Percentiles rank a stretch among this genome's conserved stretches.
phyloP scores from a whole-genome alignment of 2,113 vertebrate species.

The Galeopterus variegatus region DNA sequence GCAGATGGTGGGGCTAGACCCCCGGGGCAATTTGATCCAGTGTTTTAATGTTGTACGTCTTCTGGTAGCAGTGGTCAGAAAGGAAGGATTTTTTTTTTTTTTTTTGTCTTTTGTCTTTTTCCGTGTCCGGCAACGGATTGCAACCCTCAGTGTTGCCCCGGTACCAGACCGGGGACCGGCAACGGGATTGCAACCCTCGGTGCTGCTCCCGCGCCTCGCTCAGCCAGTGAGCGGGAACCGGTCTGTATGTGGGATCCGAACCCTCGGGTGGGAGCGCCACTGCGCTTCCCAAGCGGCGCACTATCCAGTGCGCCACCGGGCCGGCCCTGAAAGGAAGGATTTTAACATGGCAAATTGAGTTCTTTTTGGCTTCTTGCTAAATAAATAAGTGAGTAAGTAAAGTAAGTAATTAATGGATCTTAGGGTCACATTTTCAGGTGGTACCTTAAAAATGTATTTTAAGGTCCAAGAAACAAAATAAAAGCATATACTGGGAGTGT shows the following conservation, averaged over 20 bases:
- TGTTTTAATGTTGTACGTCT: neutral
- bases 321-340: slow-evolving; percentile 56
- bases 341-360: slow-evolving; percentile 33
- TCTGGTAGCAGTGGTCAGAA: slow-evolving; percentile 53
- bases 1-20: slow-evolving; percentile 67
- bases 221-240: too few species aligned
- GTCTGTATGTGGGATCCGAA: too few species aligned
- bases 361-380: slow-evolving; percentile 63
- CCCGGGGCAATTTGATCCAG: neutral
- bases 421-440: neutral
- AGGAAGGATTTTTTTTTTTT: slow-evolving; percentile 47
- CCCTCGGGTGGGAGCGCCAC: too few species aligned
- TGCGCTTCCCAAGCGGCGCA: too few species aligned
- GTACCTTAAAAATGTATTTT: slow-evolving; percentile 21
- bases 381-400: neutral
- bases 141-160: too few species aligned
- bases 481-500: slow-evolving; percentile 33
- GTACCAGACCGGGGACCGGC: too few species aligned
- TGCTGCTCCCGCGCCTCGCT: too few species aligned
- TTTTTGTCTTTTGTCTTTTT: too few species aligned
- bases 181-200: too few species aligned
- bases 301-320: too few species aligned
- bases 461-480: slow-evolving; percentile 25
- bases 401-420: slow-evolving; percentile 33
- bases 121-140: too few species aligned